Conservation (phyloP, 2,797 vertebrate genomes). For the Anableps anableps region DNA sequence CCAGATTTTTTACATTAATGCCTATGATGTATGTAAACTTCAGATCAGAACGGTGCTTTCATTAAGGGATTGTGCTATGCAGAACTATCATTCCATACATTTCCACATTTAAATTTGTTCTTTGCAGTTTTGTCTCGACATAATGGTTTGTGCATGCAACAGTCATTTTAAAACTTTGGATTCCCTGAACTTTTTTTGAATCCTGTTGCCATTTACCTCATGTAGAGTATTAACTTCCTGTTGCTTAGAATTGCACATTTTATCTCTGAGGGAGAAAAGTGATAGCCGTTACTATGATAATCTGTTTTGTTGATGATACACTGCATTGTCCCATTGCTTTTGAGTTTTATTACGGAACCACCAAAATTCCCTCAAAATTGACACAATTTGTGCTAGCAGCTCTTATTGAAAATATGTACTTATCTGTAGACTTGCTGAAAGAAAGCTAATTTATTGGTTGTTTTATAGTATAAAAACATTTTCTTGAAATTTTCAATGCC, state of each 20-base stretch:
- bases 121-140: constrained; percentile 4
- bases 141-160: constrained; percentile 22
- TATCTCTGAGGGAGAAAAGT: constrained; percentile 26
- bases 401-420: constrained; percentile 5
- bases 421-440: neutral
- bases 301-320: neutral
- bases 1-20: neutral
- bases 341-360: constrained; percentile 2
- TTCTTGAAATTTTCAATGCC: neutral
- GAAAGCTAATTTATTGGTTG: constrained; percentile 13
- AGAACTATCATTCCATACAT: constrained; percentile 62
- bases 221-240: constrained; percentile 32
- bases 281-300: constrained; percentile 17
- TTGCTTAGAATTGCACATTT: constrained; percentile 37
- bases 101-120: constrained; percentile 9
- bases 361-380: constrained; percentile 14
- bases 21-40: constrained; percentile 6
- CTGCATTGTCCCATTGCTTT: constrained; percentile 5
- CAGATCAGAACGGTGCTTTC: constrained; percentile 3
- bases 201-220: constrained; percentile 47
- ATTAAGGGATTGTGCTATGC: constrained; percentile 60
- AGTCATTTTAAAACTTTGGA: constrained; percentile 10
- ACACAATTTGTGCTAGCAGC: constrained; percentile 10
- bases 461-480: constrained; percentile 9
- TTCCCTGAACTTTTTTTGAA: constrained; percentile 25